Evolutionary conservation across 2,888 invertebrate genomes (phyloP).

Genomic region (Tuberolachnus salignus): DNA sequence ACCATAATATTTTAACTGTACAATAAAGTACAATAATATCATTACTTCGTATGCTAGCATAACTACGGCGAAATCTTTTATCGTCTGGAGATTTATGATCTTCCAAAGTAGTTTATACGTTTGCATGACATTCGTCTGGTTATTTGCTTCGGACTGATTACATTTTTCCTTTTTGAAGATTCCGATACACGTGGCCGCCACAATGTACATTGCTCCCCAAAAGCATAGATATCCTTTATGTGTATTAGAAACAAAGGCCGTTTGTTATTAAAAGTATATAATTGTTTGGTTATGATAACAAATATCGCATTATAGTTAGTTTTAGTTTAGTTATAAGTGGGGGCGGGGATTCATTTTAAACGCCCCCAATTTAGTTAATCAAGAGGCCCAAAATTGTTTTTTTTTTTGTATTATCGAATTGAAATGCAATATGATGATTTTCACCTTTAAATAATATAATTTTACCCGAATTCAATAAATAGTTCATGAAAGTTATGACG

Average conservation of each 20-base stretch:
- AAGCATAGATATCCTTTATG: constrained; percentile 85
- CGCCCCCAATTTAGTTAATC: no score
- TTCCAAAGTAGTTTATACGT: constrained; percentile 83
- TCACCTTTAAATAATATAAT: no score
- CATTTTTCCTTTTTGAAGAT: constrained; percentile 60
- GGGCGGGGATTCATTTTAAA: no score
- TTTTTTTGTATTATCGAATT: no score
- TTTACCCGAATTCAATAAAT: no score
- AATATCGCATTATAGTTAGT: no score
- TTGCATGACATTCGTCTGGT: constrained; percentile 63
- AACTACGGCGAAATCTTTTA: constrained; percentile 78
- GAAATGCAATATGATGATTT: no score
- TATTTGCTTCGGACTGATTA: constrained; percentile 69
- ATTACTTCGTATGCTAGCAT: constrained; percentile 70
- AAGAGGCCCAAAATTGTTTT: no score
- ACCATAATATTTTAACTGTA: constrained; percentile 60
- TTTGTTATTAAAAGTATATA: background rate
- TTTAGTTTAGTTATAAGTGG: no score
- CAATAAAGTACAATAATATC: background rate
- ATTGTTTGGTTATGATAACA: no score
- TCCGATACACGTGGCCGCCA: constrained; percentile 77
- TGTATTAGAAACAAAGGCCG: constrained; percentile 35
- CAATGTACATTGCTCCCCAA: constrained; percentile 91
- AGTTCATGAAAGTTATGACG: no score
- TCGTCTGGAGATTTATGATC: constrained; percentile 82